phyloP scores from a whole-genome alignment of 2,797 vertebrate species.

The Pseudopleuronectes americanus region DNA sequence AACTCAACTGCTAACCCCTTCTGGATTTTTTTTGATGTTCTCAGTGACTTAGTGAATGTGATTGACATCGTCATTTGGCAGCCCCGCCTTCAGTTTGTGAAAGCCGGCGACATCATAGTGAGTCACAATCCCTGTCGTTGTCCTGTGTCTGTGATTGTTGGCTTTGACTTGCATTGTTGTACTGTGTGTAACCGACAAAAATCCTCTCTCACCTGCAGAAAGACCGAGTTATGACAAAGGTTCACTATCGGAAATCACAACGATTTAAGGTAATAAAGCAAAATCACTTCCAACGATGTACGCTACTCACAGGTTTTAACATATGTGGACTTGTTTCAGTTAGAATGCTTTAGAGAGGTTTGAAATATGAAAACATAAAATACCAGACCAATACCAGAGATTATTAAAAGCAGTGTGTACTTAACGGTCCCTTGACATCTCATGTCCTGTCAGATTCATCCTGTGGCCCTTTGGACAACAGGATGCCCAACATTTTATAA shows the following conservation, averaged over 20 bases:
- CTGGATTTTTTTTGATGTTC: constrained; percentile 84
- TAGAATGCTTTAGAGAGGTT: no score
- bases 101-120: constrained; percentile 91
- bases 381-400: no score
- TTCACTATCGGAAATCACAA: constrained; percentile 82
- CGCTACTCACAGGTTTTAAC: no score
- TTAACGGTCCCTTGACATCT: no score
- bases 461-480: no score
- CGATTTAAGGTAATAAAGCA: constrained; percentile 85
- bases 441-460: no score
- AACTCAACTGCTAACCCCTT: constrained; percentile 55
- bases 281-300: background rate
- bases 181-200: background rate
- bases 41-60: constrained; percentile 85
- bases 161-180: background rate
- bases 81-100: constrained; percentile 89
- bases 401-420: no score
- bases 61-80: constrained; percentile 89
- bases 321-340: no score
- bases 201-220: constrained; percentile 62
- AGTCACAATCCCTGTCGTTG: constrained; percentile 61
- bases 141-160: background rate
- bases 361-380: no score
- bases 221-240: constrained; percentile 82
- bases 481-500: no score